A percentile compares a stretch with the other conserved stretches of the same genome.
phyloP scores from a whole-genome alignment of 53 echinoderm and acorn worm species.

The Henricia sp. region DNA sequence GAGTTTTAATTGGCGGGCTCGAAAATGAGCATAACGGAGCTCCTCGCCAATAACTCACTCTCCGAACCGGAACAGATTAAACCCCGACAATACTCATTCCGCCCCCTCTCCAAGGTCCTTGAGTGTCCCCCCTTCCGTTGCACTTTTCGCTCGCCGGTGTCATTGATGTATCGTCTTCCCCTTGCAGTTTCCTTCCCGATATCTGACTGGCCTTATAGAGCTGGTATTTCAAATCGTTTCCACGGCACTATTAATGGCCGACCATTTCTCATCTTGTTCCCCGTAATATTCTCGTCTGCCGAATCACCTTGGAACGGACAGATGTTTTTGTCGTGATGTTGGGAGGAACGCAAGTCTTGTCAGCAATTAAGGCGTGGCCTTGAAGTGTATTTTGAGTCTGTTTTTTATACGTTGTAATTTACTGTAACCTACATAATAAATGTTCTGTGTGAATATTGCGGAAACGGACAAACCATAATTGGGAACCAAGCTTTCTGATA shows the following conservation, averaged over 20 bases:
- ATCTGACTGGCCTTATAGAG: neutral
- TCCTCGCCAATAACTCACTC: no score
- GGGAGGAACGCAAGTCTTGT: constrained; percentile 10
- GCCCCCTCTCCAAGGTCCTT: no score
- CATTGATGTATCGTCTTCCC: constrained; percentile 35
- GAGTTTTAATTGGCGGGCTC: no score
- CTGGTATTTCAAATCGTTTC: constrained; percentile 55
- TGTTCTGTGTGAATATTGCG: no score
- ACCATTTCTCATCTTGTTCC: constrained; percentile 31
- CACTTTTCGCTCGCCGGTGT: constrained; percentile 13
- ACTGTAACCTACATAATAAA: no score
- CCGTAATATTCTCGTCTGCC: constrained; percentile 20
- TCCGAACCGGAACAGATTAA: no score
- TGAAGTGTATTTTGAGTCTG: constrained; percentile 1
- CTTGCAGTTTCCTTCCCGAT: constrained; percentile 11
- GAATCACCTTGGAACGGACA: constrained; percentile 39
- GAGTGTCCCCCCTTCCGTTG: neutral
- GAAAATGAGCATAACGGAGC: no score
- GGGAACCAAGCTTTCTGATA: no score
- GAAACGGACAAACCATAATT: no score
- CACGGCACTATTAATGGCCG: constrained; percentile 46
- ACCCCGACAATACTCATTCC: no score
- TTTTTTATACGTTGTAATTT: no score
- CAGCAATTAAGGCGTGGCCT: constrained; percentile 36
- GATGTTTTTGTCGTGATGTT: constrained; percentile 51